Conservation (phyloP, 2,113 vertebrate genomes). For the Rousettus leschenaultii region DNA sequence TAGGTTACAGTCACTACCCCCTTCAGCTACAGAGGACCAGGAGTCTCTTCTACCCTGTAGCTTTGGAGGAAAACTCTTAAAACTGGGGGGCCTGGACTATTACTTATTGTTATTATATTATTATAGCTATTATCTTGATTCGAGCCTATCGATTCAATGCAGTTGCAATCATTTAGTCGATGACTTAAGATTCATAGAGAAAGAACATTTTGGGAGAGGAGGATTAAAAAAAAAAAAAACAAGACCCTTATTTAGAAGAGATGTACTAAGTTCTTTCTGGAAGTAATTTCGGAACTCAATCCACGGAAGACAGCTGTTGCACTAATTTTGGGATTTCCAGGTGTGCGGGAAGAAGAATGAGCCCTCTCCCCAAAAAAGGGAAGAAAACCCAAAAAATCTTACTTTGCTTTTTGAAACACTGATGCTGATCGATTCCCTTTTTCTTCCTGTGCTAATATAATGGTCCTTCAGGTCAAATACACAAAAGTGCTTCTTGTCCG, state of each 20-base stretch:
- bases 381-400: not conserved
- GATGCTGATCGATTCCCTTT: not conserved
- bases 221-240: too few relatives aligned
- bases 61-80: not conserved
- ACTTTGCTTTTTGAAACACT: not conserved
- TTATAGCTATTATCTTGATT: not conserved
- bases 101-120: too few relatives aligned
- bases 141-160: not conserved
- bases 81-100: not conserved
- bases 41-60: not conserved
- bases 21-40: not conserved
- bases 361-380: not conserved
- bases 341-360: not conserved
- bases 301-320: not conserved
- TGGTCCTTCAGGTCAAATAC: not conserved
- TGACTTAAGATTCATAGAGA: not conserved
- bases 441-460: not conserved
- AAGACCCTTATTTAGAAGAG: not conserved
- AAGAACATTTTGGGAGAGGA: not conserved
- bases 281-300: not conserved
- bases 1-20: not conserved
- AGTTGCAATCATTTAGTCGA: not conserved
- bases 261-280: not conserved
- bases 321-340: constrained; percentile 29
- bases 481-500: not conserved